phyloP scores from a whole-genome alignment of 1,140 invertebrate species.

The Manduca sexta region DNA sequence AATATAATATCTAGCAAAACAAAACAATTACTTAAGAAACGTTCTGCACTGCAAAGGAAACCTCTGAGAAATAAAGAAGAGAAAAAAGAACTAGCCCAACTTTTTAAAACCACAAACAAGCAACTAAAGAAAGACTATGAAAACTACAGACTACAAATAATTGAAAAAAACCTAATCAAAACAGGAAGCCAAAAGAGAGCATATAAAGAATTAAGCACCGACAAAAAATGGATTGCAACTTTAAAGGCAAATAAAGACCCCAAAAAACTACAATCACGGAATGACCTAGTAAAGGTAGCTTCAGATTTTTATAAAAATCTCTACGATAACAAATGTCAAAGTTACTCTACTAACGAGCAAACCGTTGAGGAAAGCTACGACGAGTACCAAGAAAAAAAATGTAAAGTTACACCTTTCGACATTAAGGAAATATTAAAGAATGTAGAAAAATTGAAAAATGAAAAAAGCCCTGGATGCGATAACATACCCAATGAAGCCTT shows the following conservation, averaged over 20 bases:
- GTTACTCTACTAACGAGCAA: too few species aligned
- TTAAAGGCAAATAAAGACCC: conserved; percentile 4
- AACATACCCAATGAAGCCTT: too few species aligned
- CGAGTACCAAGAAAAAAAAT: too few species aligned
- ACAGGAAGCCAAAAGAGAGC: conserved; percentile 24
- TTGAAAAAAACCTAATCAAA: conserved; percentile 21
- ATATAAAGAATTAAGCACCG: conserved; percentile 19
- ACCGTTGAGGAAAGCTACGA: too few species aligned
- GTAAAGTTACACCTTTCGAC: too few species aligned
- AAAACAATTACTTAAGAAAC: conserved; percentile 16
- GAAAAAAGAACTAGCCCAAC: conserved; percentile 23
- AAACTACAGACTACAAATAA: conserved; percentile 21
- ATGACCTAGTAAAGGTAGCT: conserved; percentile 21
- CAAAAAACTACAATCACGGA: conserved; percentile 13
- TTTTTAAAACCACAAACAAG: conserved; percentile 25
- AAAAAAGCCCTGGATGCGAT: too few species aligned
- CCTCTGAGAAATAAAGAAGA: conserved; percentile 20
- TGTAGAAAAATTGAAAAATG: too few species aligned
- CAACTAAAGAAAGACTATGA: conserved; percentile 23
- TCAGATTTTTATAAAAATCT: conserved; percentile 23
- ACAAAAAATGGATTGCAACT: conserved; percentile 23
- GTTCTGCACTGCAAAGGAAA: conserved; percentile 13
- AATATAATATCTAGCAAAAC: conserved; percentile 23
- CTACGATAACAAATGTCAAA: too few species aligned
- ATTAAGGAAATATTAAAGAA: too few species aligned